phyloP scores from a whole-genome alignment of 2,888 invertebrate species.

The Pseudococcus jackbeardsleyi region DNA sequence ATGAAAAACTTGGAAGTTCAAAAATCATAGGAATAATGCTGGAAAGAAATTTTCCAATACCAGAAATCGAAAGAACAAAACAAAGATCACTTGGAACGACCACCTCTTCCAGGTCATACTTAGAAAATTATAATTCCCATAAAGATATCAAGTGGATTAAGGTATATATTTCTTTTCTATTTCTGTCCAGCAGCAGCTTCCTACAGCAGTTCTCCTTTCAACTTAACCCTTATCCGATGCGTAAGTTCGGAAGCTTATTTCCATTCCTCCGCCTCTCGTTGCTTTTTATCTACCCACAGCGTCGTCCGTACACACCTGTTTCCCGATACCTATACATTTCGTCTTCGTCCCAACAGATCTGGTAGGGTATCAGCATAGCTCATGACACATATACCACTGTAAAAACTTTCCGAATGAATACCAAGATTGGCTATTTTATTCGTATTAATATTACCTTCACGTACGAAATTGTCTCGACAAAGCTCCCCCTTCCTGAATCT shows the following conservation, averaged over 20 bases:
- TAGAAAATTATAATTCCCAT: too few species aligned
- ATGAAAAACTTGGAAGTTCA: too few species aligned
- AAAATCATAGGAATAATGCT: too few species aligned
- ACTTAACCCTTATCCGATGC: neutral
- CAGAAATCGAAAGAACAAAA: too few species aligned
- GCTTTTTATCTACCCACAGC: neutral
- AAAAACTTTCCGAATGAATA: conserved; percentile 16
- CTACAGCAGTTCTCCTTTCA: neutral
- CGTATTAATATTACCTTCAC: conserved; percentile 31
- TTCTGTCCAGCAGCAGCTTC: neutral
- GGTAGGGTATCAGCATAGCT: neutral
- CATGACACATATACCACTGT: neutral
- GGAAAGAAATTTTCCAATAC: too few species aligned
- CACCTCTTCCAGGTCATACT: too few species aligned
- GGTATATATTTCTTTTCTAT: neutral
- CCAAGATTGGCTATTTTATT: conserved; percentile 20
- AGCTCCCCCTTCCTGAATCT: neutral
- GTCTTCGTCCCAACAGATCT: neutral
- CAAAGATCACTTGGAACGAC: too few species aligned
- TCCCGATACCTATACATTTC: neutral
- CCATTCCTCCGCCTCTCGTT: neutral
- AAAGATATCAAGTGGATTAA: neutral
- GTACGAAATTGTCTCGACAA: conserved; percentile 50
- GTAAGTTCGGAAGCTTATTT: neutral
- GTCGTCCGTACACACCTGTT: neutral